Percentiles rank a stretch among this genome's conserved stretches.
phyloP scores from a whole-genome alignment of 2,113 vertebrate genomes.

The Uria aalge region DNA sequence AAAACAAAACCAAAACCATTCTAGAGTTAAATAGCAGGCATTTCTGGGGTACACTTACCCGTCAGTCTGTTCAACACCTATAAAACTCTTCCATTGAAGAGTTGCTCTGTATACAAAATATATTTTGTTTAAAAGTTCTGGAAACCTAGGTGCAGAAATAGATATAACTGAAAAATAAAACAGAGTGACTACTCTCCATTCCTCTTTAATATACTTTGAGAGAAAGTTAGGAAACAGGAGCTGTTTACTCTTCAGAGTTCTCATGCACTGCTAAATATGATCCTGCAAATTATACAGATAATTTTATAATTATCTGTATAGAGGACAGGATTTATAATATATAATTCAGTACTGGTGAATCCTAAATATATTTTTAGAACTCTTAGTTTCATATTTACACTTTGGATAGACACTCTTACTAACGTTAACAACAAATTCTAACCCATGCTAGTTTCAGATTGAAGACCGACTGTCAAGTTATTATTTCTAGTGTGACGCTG shows the following conservation, averaged over 20 bases:
- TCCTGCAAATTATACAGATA: background rate
- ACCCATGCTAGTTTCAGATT: background rate
- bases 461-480: background rate
- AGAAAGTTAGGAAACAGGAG: background rate
- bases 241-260: background rate
- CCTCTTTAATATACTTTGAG: background rate
- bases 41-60: background rate
- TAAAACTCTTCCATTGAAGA: background rate
- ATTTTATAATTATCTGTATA: no score
- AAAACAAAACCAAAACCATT: background rate
- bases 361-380: background rate
- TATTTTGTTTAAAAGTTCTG: background rate
- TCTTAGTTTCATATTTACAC: background rate
- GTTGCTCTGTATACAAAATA: background rate
- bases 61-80: background rate
- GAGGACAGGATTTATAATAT: no score
- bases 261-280: background rate
- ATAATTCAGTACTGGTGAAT: background rate
- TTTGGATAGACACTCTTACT: background rate
- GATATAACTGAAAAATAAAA: background rate
- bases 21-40: background rate
- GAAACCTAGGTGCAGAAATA: background rate
- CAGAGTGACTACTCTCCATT: background rate
- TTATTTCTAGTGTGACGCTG: background rate
- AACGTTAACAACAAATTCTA: background rate